Conservation (phyloP, 2,797 vertebrate genomes). For the Periophthalmus magnuspinnatus region DNA sequence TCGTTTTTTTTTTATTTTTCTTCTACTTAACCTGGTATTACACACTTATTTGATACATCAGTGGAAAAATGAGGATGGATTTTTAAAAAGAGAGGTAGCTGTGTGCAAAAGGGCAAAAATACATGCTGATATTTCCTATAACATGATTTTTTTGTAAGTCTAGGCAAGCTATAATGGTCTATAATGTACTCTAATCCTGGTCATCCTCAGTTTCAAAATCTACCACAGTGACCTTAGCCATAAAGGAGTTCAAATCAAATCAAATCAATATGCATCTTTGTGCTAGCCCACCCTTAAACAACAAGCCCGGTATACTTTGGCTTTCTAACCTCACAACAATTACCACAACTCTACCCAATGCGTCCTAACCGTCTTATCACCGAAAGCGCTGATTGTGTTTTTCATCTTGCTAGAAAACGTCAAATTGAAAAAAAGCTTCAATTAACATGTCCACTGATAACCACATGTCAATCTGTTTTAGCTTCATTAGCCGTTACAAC, state of each 20-base stretch:
- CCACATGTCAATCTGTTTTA: conserved; percentile 8
- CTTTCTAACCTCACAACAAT: conserved; percentile 31
- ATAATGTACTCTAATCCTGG: too few relatives aligned
- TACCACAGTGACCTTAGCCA: conserved; percentile 16
- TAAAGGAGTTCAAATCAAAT: conserved; percentile 7
- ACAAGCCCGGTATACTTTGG: conserved; percentile 28
- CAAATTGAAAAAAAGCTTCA: conserved; percentile 27
- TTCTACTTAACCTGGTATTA: too few relatives aligned
- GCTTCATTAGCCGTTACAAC: conserved; percentile 5
- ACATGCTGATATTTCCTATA: too few relatives aligned
- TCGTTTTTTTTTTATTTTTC: too few relatives aligned
- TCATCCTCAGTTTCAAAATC: conserved; percentile 16
- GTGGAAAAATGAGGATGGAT: too few relatives aligned
- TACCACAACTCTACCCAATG: conserved; percentile 29
- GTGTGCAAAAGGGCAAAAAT: too few relatives aligned
- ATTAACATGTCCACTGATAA: conserved; percentile 23
- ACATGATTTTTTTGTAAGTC: too few relatives aligned
- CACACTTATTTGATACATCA: too few relatives aligned
- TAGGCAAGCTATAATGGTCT: too few relatives aligned
- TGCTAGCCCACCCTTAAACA: conserved; percentile 20
- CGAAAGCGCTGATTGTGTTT: conserved; percentile 42
- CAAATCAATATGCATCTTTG: neutral
- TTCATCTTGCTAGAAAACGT: conserved; percentile 30
- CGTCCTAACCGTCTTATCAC: conserved; percentile 43
- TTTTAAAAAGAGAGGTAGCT: too few relatives aligned